phyloP scores from a whole-genome alignment of 92 coral and sea anemone species.

The Parazoanthus swiftii region DNA sequence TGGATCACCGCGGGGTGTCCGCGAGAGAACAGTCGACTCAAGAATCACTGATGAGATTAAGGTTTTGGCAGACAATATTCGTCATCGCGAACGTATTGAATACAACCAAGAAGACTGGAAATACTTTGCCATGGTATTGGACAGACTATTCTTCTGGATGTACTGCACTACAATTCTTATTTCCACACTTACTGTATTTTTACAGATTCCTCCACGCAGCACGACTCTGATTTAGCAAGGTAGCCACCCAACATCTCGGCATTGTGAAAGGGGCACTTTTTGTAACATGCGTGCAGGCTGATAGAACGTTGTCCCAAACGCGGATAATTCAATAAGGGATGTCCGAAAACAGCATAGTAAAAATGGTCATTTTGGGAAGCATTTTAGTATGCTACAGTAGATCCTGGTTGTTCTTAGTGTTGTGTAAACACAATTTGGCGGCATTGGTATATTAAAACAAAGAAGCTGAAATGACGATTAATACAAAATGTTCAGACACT shows the following conservation, averaged over 20 bases:
- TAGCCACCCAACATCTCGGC: not conserved
- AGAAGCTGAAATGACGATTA: not conserved
- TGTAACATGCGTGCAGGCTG: not conserved
- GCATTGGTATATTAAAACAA: not conserved
- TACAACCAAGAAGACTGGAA: slow-evolving; percentile 92
- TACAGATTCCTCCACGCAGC: slow-evolving; percentile 45
- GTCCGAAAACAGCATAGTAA: not conserved
- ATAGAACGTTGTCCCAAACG: not conserved
- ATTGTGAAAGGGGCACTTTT: too few relatives aligned
- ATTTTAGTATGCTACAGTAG: not conserved
- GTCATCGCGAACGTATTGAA: slow-evolving; percentile 79
- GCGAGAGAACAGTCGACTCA: slow-evolving; percentile 61
- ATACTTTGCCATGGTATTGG: slow-evolving; percentile 93
- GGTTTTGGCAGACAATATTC: slow-evolving; percentile 81
- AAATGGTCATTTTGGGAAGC: not conserved
- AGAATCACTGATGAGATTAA: slow-evolving; percentile 73
- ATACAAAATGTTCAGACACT: not conserved
- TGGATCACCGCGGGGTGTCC: slow-evolving; percentile 63
- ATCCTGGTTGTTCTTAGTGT: not conserved
- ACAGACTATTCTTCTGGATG: slow-evolving; percentile 92
- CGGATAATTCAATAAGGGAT: not conserved
- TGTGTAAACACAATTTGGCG: not conserved
- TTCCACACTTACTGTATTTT: slow-evolving; percentile 81
- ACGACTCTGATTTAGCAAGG: not conserved
- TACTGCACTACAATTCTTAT: slow-evolving; percentile 79